Evolutionary conservation across 1,140 invertebrate species (phyloP), one percentile per base, ranked within the genome.

Genomic region (Lethrus apterus): DNA sequence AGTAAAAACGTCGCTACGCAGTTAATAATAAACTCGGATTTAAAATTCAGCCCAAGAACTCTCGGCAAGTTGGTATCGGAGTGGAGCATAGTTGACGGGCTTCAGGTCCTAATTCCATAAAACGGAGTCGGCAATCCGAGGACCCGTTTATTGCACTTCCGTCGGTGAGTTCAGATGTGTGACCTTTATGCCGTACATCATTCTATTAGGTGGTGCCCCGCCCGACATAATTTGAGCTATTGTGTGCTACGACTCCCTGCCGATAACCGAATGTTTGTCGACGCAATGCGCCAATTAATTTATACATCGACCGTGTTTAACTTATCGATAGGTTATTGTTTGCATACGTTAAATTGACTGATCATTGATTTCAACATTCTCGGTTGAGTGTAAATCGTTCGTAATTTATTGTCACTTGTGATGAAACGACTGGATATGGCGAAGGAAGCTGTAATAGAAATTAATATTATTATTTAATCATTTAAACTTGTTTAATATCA

Each of bases 231-330:
- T 38, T 38, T 38, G 35, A 38, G 19, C 35, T 38, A 38, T 38
- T 38, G 35, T 38, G 35, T 38, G n/a, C n/a, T 38, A 38, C 24
- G 35, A 38, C 24, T 38, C 19, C 35, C 24, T 18, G 24, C 35
- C 35, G 35, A 21, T 38, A 18, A n/a, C 19, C 35, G 35, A 20
- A 17, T 38, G 35, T 38, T 38, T 38, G 35, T 18, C 19, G 35
- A 38, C 35, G 35, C 35, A 9, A 38, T 38, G 35, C 35, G 35
- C 35, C 35, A 38, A 38, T 38, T 38, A 38, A 38, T 38, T 38
- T 38, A 38, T 38, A 18, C 35, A 38, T 21, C 35, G 35, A 21
- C 35, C 35, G 24, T 38, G 35, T 38, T 38, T 38, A 38, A 38
- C 35, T 38, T 38, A 38, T 38, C 35, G 35, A 21, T n/a, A 9